Evolutionary conservation across 2,113 vertebrate genomes (phyloP), one percentile per base, ranked within the genome.

Genomic region (Ceyx margarethae): DNA sequence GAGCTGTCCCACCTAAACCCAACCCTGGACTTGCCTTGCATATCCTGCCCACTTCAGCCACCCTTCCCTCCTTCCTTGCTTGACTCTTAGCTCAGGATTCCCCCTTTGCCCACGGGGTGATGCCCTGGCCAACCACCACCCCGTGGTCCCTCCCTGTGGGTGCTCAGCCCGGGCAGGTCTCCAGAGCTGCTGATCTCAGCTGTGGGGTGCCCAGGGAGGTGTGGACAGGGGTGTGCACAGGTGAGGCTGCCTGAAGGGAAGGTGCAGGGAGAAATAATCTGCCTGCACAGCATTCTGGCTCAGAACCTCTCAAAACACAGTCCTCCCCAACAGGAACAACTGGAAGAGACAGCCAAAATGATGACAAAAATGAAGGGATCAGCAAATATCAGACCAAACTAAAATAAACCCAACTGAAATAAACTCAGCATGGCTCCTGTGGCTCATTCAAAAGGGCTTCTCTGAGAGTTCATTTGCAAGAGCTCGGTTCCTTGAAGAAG

Each of bases 321-420:
- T 28, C 62, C 84, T 91, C 64, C 74, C 58, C 81, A 82, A 45
- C 6, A 8, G 87, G 75, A 91, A 91, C 65, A 82, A 80, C 0
- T 58, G 78, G 60, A 71, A 85, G 58, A 72, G 85, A 76, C 75
- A 76, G 66, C 11, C 40, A 42, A 85, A 89, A 93, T 58, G 46
- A 69, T 91, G 78, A 92, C 37, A 89, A 50, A 95, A 96, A 93
- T 77, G 60, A 95, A 91, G 56, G 46, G 75, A 91, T 87, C 89
- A 85, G 94, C 92, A 92, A 90, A 93, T 96, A 93, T 56, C 64
- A 77, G 80, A 62, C 69, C 80, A 56, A 56, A 56, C 29, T 78
- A 93, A 90, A 91, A 77, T 66, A 80, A 95, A 87, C 88, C 48
- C 51, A 94, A 37, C 66, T 60, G 43, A 94, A 94, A 92, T 81